Conservation (phyloP, 1,140 invertebrate genomes). For the Zeugodacus cucurbitae region DNA sequence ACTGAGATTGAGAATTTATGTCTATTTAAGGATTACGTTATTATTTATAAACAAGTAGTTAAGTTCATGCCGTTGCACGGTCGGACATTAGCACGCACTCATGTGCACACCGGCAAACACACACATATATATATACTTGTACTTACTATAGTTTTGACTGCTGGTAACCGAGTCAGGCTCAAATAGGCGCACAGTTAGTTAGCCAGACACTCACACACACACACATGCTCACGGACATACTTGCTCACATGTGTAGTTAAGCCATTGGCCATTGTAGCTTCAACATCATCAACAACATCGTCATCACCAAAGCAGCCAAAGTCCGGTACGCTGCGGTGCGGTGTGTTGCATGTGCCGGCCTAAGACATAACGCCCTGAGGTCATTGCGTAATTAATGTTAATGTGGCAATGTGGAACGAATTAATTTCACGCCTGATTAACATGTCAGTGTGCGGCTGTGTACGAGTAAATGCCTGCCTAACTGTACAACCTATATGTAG, state of each 20-base stretch:
- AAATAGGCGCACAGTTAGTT: neutral
- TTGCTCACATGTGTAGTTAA: neutral
- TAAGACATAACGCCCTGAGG: neutral
- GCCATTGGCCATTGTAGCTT: neutral
- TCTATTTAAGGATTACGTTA: conserved; percentile 4
- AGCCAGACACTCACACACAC: neutral
- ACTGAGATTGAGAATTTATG: neutral
- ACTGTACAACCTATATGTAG: neutral
- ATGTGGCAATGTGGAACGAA: conserved; percentile 65
- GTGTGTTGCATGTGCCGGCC: neutral
- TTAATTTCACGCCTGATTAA: conserved; percentile 66
- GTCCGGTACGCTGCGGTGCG: neutral
- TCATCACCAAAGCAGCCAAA: neutral
- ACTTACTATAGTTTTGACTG: neutral
- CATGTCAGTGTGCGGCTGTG: conserved; percentile 48
- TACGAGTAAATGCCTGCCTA: neutral
- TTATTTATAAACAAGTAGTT: neutral
- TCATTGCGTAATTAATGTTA: conserved; percentile 46
- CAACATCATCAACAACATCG: neutral
- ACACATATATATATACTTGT: neutral
- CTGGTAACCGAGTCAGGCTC: neutral
- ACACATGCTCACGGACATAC: neutral
- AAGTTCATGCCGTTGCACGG: neutral
- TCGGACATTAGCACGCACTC: neutral
- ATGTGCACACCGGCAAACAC: neutral